Evolutionary conservation across 2,888 invertebrate genomes (phyloP).

Genomic region (Sinopyrophorus schimmeli): DNA sequence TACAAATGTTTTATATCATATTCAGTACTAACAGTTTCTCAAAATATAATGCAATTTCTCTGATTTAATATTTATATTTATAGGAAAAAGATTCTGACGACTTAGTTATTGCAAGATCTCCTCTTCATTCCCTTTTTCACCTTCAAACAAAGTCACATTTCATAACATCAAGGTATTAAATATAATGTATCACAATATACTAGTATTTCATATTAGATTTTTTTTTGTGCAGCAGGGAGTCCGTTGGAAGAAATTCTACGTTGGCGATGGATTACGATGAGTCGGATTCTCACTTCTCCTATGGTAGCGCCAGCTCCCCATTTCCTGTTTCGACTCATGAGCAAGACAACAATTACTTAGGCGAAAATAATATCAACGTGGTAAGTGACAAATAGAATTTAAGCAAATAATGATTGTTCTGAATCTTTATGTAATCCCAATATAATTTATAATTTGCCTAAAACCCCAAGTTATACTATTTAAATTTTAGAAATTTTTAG

Average conservation of each 20-base stretch:
- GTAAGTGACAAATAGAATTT: no score
- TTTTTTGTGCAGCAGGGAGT: conserved; percentile 47
- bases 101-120: conserved; percentile 44
- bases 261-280: conserved; percentile 65
- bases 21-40: no score
- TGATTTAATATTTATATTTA: conserved; percentile 11
- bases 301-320: conserved; percentile 78
- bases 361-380: conserved; percentile 1
- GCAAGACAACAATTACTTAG: conserved; percentile 26
- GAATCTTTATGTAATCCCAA: no score
- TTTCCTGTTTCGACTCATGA: conserved; percentile 55
- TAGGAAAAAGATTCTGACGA: conserved; percentile 46
- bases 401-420: no score
- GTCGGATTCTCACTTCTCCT: conserved; percentile 76
- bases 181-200: neutral
- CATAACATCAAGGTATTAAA: conserved; percentile 24
- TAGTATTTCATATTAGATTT: neutral
- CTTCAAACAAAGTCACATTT: conserved; percentile 44
- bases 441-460: no score
- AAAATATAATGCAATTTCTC: conserved; percentile 4
- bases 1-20: no score
- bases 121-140: conserved; percentile 49
- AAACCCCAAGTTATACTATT: no score
- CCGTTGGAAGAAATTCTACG: conserved; percentile 57
- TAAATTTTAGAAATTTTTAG: no score